Evolutionary conservation across 1,140 invertebrate species (phyloP).

Genomic region (Papilio glaucus): DNA sequence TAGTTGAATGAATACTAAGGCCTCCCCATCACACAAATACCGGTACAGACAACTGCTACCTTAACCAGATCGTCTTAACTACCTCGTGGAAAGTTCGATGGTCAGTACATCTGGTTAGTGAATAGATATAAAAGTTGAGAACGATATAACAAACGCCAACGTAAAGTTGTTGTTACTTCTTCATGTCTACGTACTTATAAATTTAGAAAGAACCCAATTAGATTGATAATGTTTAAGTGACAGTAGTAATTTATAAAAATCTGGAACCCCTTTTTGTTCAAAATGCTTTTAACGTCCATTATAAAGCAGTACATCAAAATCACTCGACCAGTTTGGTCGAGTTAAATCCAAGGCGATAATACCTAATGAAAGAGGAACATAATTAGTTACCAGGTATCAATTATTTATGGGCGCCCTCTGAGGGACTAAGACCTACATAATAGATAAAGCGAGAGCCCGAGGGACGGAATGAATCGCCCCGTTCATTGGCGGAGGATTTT

Average conservation of each 20-base stretch:
- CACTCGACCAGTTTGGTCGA: slow-evolving; percentile 20
- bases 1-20: too few relatives aligned
- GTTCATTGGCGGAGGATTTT: slow-evolving; percentile 40
- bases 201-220: slow-evolving; percentile 6
- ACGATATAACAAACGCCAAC: too few relatives aligned
- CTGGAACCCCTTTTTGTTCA: neutral
- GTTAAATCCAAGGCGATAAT: slow-evolving; percentile 38
- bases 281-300: neutral
- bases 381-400: slow-evolving; percentile 50
- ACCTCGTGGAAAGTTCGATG: too few relatives aligned
- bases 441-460: slow-evolving; percentile 42
- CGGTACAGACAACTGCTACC: too few relatives aligned
- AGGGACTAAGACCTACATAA: slow-evolving; percentile 43
- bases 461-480: slow-evolving; percentile 36
- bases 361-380: slow-evolving; percentile 45
- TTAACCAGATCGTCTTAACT: too few relatives aligned
- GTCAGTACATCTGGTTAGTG: too few relatives aligned
- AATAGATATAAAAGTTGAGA: too few relatives aligned
- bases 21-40: too few relatives aligned
- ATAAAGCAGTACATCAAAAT: neutral
- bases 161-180: too few relatives aligned
- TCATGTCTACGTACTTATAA: too few relatives aligned
- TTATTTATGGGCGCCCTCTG: slow-evolving; percentile 46
- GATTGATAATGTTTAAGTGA: neutral
- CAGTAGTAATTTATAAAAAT: neutral